phyloP scores from a whole-genome alignment of 2,113 vertebrate genomes.

The Bufo gargarizans region DNA sequence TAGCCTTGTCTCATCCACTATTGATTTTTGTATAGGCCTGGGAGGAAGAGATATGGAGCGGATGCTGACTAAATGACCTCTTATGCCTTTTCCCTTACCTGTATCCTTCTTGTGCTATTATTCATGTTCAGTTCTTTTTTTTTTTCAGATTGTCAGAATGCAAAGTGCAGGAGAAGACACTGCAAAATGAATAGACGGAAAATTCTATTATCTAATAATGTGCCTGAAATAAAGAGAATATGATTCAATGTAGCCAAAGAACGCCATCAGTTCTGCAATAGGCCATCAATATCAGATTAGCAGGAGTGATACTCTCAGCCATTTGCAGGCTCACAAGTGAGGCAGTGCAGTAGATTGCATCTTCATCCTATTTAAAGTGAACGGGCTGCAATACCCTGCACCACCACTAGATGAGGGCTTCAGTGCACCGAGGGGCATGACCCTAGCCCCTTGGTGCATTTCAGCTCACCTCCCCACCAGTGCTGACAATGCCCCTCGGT shows the following conservation, averaged over 20 bases:
- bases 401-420: too few relatives aligned
- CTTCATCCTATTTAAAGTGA: too few relatives aligned
- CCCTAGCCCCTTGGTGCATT: too few relatives aligned
- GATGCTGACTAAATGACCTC: not conserved
- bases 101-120: not conserved
- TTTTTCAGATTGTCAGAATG: not conserved
- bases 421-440: too few relatives aligned
- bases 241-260: not conserved
- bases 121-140: not conserved
- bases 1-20: conserved; percentile 10
- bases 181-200: too few relatives aligned
- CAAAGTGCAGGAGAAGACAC: not conserved
- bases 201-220: not conserved
- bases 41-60: not conserved
- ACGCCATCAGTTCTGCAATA: not conserved
- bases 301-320: too few relatives aligned
- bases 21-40: not conserved
- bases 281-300: too few relatives aligned
- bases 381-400: too few relatives aligned
- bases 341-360: too few relatives aligned
- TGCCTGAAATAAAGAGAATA: not conserved
- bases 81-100: not conserved
- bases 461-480: too few relatives aligned
- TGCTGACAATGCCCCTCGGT: too few relatives aligned
- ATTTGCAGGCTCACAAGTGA: too few relatives aligned